Conservation (phyloP, 2,888 invertebrate species). For the Scaptodrosophila latifasciaeformis region DNA sequence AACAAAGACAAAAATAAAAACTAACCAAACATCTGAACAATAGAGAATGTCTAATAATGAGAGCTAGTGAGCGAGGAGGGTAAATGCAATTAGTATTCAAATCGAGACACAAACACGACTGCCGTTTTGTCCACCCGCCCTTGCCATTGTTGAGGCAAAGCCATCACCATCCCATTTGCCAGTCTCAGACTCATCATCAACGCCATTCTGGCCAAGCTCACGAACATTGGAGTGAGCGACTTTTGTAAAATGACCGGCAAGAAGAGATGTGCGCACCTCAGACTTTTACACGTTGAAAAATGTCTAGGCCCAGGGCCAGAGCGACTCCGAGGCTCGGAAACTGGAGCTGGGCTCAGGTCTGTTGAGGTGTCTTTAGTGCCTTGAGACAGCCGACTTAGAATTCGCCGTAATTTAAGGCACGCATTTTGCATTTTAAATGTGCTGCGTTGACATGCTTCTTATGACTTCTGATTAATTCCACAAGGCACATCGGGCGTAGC, state of each 20-base stretch:
- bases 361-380: slow-evolving; percentile 33
- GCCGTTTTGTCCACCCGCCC: no score
- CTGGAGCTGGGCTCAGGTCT: background rate
- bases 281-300: slow-evolving; percentile 55
- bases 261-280: slow-evolving; percentile 12
- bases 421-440: slow-evolving; percentile 73
- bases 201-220: slow-evolving; percentile 1
- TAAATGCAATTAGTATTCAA: slow-evolving; percentile 68
- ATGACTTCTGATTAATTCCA: slow-evolving; percentile 70
- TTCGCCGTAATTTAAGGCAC: slow-evolving; percentile 73
- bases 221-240: background rate
- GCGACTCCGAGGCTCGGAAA: background rate
- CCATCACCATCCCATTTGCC: no score
- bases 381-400: slow-evolving; percentile 28
- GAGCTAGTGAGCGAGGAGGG: slow-evolving; percentile 18
- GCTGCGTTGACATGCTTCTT: slow-evolving; percentile 20
- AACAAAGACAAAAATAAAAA: no score
- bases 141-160: no score
- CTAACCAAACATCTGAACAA: no score
- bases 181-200: no score
- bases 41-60: no score
- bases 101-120: slow-evolving; percentile 54
- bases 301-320: slow-evolving; percentile 45
- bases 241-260: background rate
- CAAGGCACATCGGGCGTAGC: slow-evolving; percentile 5